phyloP scores from a whole-genome alignment of 2,797 vertebrate species.

The Sebastes iracundus region DNA sequence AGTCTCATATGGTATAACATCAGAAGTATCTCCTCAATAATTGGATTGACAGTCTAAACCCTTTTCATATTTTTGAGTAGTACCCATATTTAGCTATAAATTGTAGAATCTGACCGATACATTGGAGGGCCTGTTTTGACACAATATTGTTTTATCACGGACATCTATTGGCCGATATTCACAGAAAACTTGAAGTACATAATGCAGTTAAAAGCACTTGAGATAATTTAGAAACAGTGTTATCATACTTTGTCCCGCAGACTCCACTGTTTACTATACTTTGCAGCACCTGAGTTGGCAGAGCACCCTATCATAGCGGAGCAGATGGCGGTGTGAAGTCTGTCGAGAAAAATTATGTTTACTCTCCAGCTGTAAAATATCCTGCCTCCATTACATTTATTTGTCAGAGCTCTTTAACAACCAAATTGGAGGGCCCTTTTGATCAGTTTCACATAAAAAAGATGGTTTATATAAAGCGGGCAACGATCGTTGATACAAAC shows the following conservation, averaged over 20 bases:
- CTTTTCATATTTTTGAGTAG: background rate
- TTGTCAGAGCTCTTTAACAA: constrained; percentile 13
- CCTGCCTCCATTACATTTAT: constrained; percentile 11
- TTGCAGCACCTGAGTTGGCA: constrained; percentile 54
- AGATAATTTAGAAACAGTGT: constrained; percentile 30
- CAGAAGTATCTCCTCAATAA: background rate
- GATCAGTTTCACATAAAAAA: background rate
- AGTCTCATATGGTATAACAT: background rate
- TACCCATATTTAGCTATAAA: background rate
- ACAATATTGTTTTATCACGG: background rate
- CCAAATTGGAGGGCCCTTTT: background rate
- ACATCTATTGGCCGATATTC: background rate
- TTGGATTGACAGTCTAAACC: background rate
- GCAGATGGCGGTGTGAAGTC: constrained; percentile 54
- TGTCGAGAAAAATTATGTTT: constrained; percentile 33
- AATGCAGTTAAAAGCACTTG: constrained; percentile 28
- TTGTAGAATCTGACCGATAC: background rate
- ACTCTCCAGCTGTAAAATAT: constrained; percentile 50
- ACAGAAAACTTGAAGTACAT: background rate
- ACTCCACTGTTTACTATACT: constrained; percentile 48
- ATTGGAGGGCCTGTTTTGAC: background rate
- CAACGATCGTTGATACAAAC: background rate
- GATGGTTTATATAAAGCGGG: background rate
- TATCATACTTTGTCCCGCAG: constrained; percentile 37
- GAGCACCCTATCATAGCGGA: constrained; percentile 36